Conservation (phyloP, 2,888 invertebrate species). For the Phyllotreta striolata region DNA sequence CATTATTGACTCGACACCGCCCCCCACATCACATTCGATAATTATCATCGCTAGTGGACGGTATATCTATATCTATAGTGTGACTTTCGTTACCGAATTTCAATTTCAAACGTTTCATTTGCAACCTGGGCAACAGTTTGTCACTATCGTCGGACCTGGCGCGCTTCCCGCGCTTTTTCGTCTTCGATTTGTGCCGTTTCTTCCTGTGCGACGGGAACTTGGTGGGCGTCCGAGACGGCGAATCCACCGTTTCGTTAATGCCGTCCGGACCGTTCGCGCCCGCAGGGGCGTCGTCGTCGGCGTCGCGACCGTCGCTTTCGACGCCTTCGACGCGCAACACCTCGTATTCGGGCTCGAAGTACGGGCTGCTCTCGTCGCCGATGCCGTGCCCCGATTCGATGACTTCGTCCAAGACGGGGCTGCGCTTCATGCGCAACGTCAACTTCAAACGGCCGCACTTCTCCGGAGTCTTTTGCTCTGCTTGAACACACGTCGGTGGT, state of each 20-base stretch:
- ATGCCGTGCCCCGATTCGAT: constrained; percentile 80
- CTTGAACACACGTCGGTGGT: constrained; percentile 47
- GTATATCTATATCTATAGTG: constrained; percentile 88
- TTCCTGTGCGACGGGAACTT: constrained; percentile 65
- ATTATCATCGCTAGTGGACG: constrained; percentile 67
- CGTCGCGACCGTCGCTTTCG: constrained; percentile 50
- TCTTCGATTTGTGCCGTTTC: constrained; percentile 69
- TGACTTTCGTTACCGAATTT: constrained; percentile 90
- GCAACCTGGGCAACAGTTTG: constrained; percentile 67
- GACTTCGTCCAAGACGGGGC: constrained; percentile 84
- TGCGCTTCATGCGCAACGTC: constrained; percentile 86
- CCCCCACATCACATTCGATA: constrained; percentile 39
- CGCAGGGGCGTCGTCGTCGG: not conserved
- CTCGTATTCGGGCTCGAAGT: constrained; percentile 81
- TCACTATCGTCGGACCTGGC: constrained; percentile 49
- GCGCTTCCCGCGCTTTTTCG: constrained; percentile 57
- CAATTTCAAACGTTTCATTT: constrained; percentile 84
- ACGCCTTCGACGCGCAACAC: constrained; percentile 84
- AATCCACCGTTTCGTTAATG: constrained; percentile 47
- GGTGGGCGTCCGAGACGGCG: constrained; percentile 55
- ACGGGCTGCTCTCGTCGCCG: constrained; percentile 71
- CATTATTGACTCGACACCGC: no score
- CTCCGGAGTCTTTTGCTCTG: constrained; percentile 51
- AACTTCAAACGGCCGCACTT: constrained; percentile 71
- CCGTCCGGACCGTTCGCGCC: not conserved